Base-by-base conservation (phyloP, 2,797 vertebrate genomes). In the Pagetopsis macropterus region DNA sequence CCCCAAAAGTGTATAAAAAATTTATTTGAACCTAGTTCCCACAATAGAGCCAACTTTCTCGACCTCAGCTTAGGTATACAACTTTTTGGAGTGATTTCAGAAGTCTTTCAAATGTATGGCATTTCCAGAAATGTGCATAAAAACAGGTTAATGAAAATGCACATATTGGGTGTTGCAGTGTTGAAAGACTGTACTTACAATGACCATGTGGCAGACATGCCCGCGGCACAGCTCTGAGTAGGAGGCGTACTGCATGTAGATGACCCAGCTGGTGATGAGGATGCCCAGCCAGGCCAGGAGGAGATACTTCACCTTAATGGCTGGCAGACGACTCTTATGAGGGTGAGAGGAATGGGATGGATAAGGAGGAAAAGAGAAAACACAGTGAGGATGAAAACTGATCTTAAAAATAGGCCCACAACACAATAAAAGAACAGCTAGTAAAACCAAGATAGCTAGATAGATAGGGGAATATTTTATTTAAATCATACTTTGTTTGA, bases 191-290 rank as follows among this genome's bases (percentile, higher is more conserved):
- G 1, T 76, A 97, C 97, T 97, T 89, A 99, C 98, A 0, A 99
- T 99, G 80, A 98, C 93, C 89, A 95, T 88, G 44, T 95, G 96
- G 88, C 98, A 99, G 73, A 97, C 87, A 11, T 97, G 96, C 12
- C 97, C 98, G 0, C 97, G 94, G 91, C 98, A 99, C 69, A 98
- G 96, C 73, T 99, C 98, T 0, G 96, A 95, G 84, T 99, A 98
- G 19, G 97, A 97, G 0, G 97, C 95, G 69, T 99, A 99, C 84
- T 96, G 97, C 93, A 96, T 95, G 87, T 99, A 99, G 40, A 96
- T 83, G 79, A 97, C 93, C 98, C 98, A 99, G 94, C 98, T 97
- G 93, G 96, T 92, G 76, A 95, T 94, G 43, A 98, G 94, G 88
- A 99, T 85, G 69, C 96, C 95, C 91, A 99, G 94, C 97, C 98